phyloP scores from a whole-genome alignment of 2,888 invertebrate genomes.

The Periphyllus acericola region DNA sequence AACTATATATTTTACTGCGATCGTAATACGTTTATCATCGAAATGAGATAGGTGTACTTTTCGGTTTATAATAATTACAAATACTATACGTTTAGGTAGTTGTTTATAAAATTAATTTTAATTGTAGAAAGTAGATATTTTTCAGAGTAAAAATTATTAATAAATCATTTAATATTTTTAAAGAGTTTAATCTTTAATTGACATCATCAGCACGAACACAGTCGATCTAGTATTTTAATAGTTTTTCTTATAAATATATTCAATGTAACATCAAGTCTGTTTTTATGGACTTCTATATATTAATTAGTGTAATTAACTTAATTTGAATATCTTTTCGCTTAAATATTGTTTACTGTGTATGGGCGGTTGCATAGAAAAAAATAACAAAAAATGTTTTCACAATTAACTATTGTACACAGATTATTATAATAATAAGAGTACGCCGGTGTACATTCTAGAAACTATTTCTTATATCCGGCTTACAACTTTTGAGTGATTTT shows the following conservation, averaged over 20 bases:
- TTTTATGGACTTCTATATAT: neutral
- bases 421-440: no score
- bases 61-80: neutral
- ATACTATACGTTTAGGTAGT: no score
- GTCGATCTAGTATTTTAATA: neutral
- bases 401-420: no score
- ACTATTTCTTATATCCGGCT: no score
- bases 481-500: no score
- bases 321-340: neutral
- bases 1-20: neutral
- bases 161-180: neutral
- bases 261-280: neutral
- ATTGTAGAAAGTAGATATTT: neutral
- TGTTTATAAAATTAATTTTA: neutral
- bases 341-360: no score
- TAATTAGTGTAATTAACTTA: neutral
- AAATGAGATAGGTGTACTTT: neutral
- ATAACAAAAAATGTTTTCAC: no score
- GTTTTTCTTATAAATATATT: neutral
- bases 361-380: no score
- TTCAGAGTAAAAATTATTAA: neutral
- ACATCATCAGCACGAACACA: neutral
- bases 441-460: no score
- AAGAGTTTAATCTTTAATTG: neutral
- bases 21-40: neutral